A percentile compares a stretch with the other conserved stretches of the same genome.
phyloP scores from a whole-genome alignment of 2,888 invertebrate genomes.

The Branchinecta sandiegonensis region DNA sequence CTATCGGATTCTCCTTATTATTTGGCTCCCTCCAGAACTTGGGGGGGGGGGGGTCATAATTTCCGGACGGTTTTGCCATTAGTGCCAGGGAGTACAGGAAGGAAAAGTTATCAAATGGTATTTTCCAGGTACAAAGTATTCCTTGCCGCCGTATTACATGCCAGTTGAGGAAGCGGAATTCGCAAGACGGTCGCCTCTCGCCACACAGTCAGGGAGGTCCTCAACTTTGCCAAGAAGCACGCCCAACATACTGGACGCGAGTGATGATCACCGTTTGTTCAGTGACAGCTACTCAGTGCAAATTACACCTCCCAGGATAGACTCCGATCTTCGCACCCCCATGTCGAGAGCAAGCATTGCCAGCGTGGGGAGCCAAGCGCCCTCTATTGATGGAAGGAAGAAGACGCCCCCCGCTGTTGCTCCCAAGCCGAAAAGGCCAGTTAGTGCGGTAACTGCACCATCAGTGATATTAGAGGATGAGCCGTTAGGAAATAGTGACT shows the following conservation, averaged over 20 bases:
- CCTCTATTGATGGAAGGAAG: slow-evolving; percentile 19
- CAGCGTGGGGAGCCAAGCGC: background rate
- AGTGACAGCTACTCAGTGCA: slow-evolving; percentile 14
- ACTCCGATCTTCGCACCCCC: background rate
- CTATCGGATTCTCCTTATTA: no score
- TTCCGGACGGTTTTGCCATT: no score
- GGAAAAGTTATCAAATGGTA: background rate
- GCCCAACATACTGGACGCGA: slow-evolving; percentile 21
- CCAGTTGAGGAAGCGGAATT: slow-evolving; percentile 22
- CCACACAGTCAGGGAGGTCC: slow-evolving; percentile 7
- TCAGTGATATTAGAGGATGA: slow-evolving; percentile 14
- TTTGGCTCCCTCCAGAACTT: no score
- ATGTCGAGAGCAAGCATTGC: slow-evolving; percentile 15
- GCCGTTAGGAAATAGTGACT: slow-evolving; percentile 24
- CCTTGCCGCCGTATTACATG: slow-evolving; percentile 22
- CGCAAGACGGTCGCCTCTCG: slow-evolving; percentile 18
- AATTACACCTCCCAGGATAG: slow-evolving; percentile 6
- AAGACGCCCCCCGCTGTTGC: slow-evolving; percentile 22
- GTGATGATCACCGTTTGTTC: background rate
- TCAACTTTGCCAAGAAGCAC: slow-evolving; percentile 18
- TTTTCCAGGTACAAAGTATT: slow-evolving; percentile 17
- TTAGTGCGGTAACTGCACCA: background rate
- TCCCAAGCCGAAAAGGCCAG: slow-evolving; percentile 8
- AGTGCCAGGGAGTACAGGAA: no score
- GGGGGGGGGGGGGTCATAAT: no score